Evolutionary conservation across 2,797 vertebrate genomes (phyloP).

Genomic region (Pygocentrus nattereri): DNA sequence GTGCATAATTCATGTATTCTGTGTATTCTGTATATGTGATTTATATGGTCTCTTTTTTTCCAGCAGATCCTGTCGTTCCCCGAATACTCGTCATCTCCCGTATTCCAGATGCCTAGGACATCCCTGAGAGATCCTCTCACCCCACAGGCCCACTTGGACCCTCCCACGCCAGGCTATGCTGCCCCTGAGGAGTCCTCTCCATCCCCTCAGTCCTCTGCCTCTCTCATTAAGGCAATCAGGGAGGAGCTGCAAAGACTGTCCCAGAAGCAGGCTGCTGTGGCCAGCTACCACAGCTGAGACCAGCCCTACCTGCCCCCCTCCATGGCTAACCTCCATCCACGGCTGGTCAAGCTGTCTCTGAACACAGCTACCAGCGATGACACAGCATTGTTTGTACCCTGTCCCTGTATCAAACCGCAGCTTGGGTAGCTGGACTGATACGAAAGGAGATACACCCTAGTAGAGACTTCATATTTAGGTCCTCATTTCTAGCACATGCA

Average conservation of each 20-base stretch:
- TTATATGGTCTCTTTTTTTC: slow-evolving; percentile 48
- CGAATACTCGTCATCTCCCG: slow-evolving; percentile 90
- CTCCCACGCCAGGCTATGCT: slow-evolving; percentile 85
- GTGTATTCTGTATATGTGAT: too few species aligned
- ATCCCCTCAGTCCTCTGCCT: slow-evolving; percentile 92
- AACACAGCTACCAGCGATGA: slow-evolving; percentile 25
- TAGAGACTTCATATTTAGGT: not conserved
- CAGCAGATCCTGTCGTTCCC: slow-evolving; percentile 87
- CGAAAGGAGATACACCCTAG: slow-evolving; percentile 21
- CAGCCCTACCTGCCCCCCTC: slow-evolving; percentile 6
- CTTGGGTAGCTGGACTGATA: slow-evolving; percentile 48
- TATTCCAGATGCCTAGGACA: slow-evolving; percentile 93
- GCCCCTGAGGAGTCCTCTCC: slow-evolving; percentile 91
- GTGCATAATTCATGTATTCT: too few species aligned
- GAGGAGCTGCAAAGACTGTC: slow-evolving; percentile 96
- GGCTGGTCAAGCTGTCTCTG: slow-evolving; percentile 10
- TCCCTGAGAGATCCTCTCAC: slow-evolving; percentile 86
- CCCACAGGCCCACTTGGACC: slow-evolving; percentile 86
- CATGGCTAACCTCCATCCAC: slow-evolving; percentile 8
- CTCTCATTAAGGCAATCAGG: slow-evolving; percentile 97
- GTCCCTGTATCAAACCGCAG: slow-evolving; percentile 39
- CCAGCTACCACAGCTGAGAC: slow-evolving; percentile 89
- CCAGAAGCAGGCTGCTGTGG: slow-evolving; percentile 91
- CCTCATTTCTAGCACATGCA: slow-evolving; percentile 8
- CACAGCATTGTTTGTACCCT: slow-evolving; percentile 40